These are phyloP conservation scores for Mystacides longicornis DNA, from an alignment of 2,888 invertebrate species.

Conservation along the genomic window DNA sequence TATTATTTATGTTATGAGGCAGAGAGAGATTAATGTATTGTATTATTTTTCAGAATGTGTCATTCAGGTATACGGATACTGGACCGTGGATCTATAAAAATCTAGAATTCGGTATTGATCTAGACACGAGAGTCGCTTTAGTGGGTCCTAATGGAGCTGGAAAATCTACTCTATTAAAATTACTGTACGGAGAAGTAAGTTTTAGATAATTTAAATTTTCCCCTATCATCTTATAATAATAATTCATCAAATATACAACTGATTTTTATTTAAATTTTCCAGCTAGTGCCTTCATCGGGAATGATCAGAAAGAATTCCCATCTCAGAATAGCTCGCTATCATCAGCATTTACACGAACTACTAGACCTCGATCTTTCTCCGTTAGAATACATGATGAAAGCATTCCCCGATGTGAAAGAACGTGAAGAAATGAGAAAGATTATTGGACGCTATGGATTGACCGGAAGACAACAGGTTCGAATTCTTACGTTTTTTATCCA, in stretches of 20 bases:
- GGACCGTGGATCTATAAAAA: slow-evolving; percentile 93
- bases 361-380: slow-evolving; percentile 92
- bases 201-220: not conserved
- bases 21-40: not conserved
- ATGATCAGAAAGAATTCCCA: slow-evolving; percentile 99
- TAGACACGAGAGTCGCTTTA: slow-evolving; percentile 90
- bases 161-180: slow-evolving; percentile 93
- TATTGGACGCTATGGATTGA: slow-evolving; percentile 94
- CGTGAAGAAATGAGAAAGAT: slow-evolving; percentile 99
- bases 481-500: not conserved
- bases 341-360: slow-evolving; percentile 96
- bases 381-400: slow-evolving; percentile 96
- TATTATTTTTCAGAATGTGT: slow-evolving; percentile 62
- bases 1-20: too few species aligned
- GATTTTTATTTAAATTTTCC: slow-evolving; percentile 26
- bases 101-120: slow-evolving; percentile 96
- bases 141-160: slow-evolving; percentile 99
- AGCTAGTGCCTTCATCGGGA: slow-evolving; percentile 88
- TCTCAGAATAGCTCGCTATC: slow-evolving; percentile 93
- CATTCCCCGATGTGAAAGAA: slow-evolving; percentile 95
- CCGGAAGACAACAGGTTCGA: slow-evolving; percentile 88
- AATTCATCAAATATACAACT: too few species aligned
- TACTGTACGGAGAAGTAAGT: slow-evolving; percentile 83
- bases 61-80: slow-evolving; percentile 83
- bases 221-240: not conserved